Evolutionary conservation across 2,797 vertebrate genomes (phyloP).

Genomic region (Sparidentex hasta): DNA sequence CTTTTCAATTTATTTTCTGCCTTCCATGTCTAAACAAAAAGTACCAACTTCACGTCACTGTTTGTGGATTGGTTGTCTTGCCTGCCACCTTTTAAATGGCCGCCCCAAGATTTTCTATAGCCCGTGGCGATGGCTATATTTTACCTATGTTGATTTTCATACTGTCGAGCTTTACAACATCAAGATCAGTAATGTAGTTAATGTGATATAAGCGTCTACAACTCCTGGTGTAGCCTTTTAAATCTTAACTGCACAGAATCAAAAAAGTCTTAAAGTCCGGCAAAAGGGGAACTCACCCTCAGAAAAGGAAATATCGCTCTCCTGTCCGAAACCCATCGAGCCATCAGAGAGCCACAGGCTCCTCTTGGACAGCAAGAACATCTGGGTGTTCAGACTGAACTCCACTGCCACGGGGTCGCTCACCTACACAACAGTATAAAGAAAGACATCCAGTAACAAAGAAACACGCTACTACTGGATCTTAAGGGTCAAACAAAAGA

Average conservation of each 20-base stretch:
- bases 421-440: constrained; percentile 81
- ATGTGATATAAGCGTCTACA: constrained; percentile 5
- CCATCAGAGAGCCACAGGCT: constrained; percentile 94
- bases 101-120: neutral
- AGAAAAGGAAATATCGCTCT: constrained; percentile 91
- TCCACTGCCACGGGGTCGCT: constrained; percentile 96
- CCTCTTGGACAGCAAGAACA: constrained; percentile 93
- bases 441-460: neutral
- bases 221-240: neutral
- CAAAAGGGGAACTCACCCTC: constrained; percentile 85
- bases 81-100: too few species aligned
- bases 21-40: neutral
- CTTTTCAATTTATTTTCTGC: neutral
- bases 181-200: neutral
- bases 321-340: constrained; percentile 94
- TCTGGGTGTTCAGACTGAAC: constrained; percentile 95
- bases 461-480: neutral
- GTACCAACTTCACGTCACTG: neutral
- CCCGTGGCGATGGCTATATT: neutral
- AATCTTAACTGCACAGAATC: neutral
- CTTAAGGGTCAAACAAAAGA: neutral
- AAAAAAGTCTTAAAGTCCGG: neutral
- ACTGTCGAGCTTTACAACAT: neutral
- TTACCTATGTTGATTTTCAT: neutral
- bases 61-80: neutral